A percentile compares a stretch with the other conserved stretches of the same genome.
Evolutionary conservation across 2,888 invertebrate genomes (phyloP).

Genomic region (Dolichomitus sp.): DNA sequence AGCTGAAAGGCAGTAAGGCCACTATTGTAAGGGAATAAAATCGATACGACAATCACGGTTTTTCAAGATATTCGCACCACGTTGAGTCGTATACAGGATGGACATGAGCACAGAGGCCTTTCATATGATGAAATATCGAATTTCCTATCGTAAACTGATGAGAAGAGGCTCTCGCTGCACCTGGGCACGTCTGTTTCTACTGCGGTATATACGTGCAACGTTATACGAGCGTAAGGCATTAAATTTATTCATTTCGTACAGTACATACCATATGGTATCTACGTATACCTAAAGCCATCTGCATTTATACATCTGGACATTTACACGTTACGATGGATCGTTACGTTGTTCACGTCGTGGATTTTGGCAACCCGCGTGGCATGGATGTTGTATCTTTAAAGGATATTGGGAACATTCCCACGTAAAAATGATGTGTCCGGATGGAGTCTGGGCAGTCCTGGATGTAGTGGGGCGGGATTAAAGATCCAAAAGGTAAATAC

Average conservation of each 20-base stretch:
- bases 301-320: not conserved
- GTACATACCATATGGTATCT: not conserved
- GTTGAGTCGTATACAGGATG: constrained; percentile 43
- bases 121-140: constrained; percentile 53
- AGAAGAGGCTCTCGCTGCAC: constrained; percentile 21
- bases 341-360: constrained; percentile 9
- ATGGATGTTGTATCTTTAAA: constrained; percentile 9
- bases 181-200: constrained; percentile 30
- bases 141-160: constrained; percentile 44
- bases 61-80: constrained; percentile 52
- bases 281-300: not conserved
- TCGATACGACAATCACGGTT: constrained; percentile 53
- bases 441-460: not conserved
- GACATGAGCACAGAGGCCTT: constrained; percentile 19
- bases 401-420: not conserved
- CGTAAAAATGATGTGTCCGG: too few species aligned
- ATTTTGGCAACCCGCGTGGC: constrained; percentile 19
- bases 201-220: constrained; percentile 2
- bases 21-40: constrained; percentile 28
- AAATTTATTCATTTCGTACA: constrained; percentile 33
- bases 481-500: too few species aligned
- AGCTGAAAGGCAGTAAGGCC: not conserved
- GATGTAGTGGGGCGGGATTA: constrained; percentile 38
- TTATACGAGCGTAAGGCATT: constrained; percentile 14
- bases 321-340: constrained; percentile 29